A percentile compares a stretch with the other conserved stretches of the same genome.
Conservation (phyloP, 1,140 invertebrate genomes). For the Macrostomum lignano region DNA sequence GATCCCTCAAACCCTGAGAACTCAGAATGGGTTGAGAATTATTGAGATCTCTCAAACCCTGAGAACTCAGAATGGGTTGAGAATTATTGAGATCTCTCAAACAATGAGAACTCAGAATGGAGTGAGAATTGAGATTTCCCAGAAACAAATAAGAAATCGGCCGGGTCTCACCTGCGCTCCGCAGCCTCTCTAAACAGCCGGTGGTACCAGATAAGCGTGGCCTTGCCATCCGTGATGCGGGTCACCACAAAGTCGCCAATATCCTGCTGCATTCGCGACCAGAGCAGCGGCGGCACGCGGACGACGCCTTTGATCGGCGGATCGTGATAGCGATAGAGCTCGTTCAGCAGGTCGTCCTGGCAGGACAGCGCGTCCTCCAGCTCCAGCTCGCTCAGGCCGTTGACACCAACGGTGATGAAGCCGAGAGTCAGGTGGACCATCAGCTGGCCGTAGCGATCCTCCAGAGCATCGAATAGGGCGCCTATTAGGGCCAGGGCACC, state of each 20-base stretch:
- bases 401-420: conserved; percentile 11
- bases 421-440: no score
- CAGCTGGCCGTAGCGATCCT: no score
- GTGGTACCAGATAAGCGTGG: conserved; percentile 5
- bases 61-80: no score
- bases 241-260: conserved; percentile 2
- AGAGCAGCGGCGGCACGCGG: conserved; percentile 6
- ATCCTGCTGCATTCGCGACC: conserved; percentile 3
- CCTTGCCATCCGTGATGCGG: conserved; percentile 4
- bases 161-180: neutral
- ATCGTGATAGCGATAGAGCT: conserved; percentile 8
- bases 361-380: conserved; percentile 24
- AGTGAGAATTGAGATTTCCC: no score
- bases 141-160: no score
- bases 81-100: no score
- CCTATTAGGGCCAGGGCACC: no score
- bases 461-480: no score
- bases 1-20: no score
- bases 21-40: no score
- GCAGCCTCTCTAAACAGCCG: conserved; percentile 1
- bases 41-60: no score
- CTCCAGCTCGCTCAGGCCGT: conserved; percentile 19
- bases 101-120: no score
- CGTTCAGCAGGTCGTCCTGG: conserved; percentile 18
- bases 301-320: conserved; percentile 2